A percentile compares a stretch with the other conserved stretches of the same genome.
These are phyloP conservation scores for Diarsia dahlii DNA, from an alignment of 2,888 invertebrate species.

Conservation along the genomic window DNA sequence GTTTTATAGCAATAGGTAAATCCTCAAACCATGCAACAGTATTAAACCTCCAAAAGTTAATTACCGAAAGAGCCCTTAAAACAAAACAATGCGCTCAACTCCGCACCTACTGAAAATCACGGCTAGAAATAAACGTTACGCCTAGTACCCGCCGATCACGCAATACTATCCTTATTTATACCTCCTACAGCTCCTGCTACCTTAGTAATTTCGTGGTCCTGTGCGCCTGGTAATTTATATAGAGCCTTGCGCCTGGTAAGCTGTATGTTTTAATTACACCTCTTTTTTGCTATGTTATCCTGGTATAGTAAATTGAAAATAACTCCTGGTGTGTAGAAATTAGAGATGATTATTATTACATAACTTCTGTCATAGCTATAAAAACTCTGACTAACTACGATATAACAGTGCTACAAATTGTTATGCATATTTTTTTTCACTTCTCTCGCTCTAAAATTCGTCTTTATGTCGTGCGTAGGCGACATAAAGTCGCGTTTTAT, in stretches of 20 bases:
- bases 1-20: neutral
- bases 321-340: slow-evolving; percentile 39
- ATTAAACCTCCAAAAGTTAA: slow-evolving; percentile 23
- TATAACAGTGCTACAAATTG: too few relatives aligned
- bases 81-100: slow-evolving; percentile 37
- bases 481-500: too few relatives aligned
- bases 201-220: slow-evolving; percentile 58
- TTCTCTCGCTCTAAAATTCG: too few relatives aligned
- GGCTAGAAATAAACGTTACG: slow-evolving; percentile 58
- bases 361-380: neutral
- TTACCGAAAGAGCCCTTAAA: slow-evolving; percentile 42
- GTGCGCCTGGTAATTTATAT: slow-evolving; percentile 64
- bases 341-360: neutral
- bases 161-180: slow-evolving; percentile 62
- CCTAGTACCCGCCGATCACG: slow-evolving; percentile 59
- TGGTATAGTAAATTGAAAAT: slow-evolving; percentile 40
- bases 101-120: slow-evolving; percentile 60
- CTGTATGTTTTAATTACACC: slow-evolving; percentile 33
- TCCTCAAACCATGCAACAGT: slow-evolving; percentile 9
- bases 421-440: too few relatives aligned
- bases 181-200: slow-evolving; percentile 53
- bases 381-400: neutral
- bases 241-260: slow-evolving; percentile 47
- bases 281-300: slow-evolving; percentile 39
- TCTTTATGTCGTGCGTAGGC: too few relatives aligned